Conservation (phyloP, 2,888 invertebrate species). For the Ethmia dodecea region DNA sequence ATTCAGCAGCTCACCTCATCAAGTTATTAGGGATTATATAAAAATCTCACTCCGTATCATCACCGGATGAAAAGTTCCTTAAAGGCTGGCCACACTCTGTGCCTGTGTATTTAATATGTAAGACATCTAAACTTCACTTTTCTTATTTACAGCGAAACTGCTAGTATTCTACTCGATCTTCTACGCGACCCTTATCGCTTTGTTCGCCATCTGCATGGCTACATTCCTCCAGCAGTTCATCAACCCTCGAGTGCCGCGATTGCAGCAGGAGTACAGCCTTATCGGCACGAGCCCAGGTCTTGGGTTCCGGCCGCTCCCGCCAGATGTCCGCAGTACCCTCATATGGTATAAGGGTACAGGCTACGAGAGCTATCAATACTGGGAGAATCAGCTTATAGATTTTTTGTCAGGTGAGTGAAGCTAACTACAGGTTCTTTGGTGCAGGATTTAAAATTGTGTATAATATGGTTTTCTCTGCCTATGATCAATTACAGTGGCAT, state of each 20-base stretch:
- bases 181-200: constrained; percentile 90
- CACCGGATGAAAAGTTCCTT: too few relatives aligned
- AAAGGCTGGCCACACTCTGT: too few relatives aligned
- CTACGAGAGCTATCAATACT: constrained; percentile 85
- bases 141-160: constrained; percentile 86
- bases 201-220: constrained; percentile 95
- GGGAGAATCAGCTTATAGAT: constrained; percentile 86
- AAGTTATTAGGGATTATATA: too few relatives aligned
- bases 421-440: too few relatives aligned
- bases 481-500: too few relatives aligned
- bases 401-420: constrained; percentile 90
- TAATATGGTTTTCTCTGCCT: too few relatives aligned
- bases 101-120: neutral
- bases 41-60: too few relatives aligned
- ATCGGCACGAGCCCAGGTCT: constrained; percentile 97
- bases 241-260: constrained; percentile 91
- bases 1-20: too few relatives aligned
- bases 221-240: constrained; percentile 94
- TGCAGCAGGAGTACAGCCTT: constrained; percentile 88
- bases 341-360: constrained; percentile 95
- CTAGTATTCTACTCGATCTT: constrained; percentile 94
- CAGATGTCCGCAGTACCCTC: constrained; percentile 94
- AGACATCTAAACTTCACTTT: too few relatives aligned
- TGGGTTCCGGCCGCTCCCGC: constrained; percentile 95
- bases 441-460: too few relatives aligned